Evolutionary conservation across 2,888 invertebrate genomes (phyloP), one percentile per base, ranked within the genome.

Genomic region (Phaedon cochleariae): DNA sequence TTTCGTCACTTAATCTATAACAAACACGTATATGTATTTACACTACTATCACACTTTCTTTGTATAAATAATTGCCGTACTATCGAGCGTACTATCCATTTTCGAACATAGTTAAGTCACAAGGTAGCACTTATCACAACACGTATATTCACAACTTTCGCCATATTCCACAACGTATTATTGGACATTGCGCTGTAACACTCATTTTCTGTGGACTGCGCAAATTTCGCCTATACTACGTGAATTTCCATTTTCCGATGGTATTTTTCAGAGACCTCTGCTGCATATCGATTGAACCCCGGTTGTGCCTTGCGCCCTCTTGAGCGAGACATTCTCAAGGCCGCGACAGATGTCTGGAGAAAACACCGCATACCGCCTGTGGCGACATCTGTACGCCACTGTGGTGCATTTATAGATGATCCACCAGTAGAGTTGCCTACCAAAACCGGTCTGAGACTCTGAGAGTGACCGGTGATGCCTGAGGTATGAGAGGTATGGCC

Each of bases 61-160:
- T 84, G 83, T 82, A 86, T 84, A 85, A 85, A 86, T 86, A 85
- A 86, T 84, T 86, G 87, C 86, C 86, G 85, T 87, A 86, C 88
- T 88, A 89, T 87, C 88, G 88, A 87, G 88, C 86, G 85, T 87
- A 86, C 88, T 88, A 89, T 87, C 88, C 88, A 87, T 88, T 88
- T 87, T 88, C 88, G 85, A 88, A 87, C 87, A 87, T 85, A 87
- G 86, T 86, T n/a, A 86, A 79, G 86, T 87, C 86, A 86, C 88
- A 88, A 87, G 85, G 87, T 87, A 87, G 86, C 83, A 87, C 86
- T 86, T 86, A 85, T 83, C 83, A 85, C 84, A 86, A 85, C 86
- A 85, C 86, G 87, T 78, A 78, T 76, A 79, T 75, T 77, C 77
- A 76, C 77, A 74, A 79, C 77, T 79, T 79, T 81, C 82, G 83